A percentile compares a stretch with the other conserved stretches of the same genome.
Evolutionary conservation across 2,113 vertebrate species (phyloP).

Genomic region (Sisor rabdophorus): DNA sequence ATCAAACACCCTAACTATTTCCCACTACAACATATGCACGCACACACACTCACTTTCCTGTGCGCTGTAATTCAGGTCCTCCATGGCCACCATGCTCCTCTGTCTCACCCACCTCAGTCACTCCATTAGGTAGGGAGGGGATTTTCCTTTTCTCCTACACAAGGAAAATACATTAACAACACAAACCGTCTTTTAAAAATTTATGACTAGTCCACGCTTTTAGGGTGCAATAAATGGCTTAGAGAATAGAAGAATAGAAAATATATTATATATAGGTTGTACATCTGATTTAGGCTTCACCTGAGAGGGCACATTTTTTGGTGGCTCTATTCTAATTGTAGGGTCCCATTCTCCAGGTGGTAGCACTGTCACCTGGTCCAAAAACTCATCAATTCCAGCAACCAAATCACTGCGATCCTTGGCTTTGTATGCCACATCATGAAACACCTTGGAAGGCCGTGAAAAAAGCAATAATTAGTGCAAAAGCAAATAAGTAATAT

Average conservation of each 20-base stretch:
- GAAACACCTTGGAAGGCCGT: constrained; percentile 79
- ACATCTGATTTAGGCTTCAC: constrained; percentile 56
- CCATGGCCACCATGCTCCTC: constrained; percentile 86
- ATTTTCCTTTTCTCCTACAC: constrained; percentile 93
- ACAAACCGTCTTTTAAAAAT: not conserved
- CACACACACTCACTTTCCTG: constrained; percentile 80
- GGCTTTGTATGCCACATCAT: constrained; percentile 97
- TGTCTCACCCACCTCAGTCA: constrained; percentile 83
- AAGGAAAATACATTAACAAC: constrained; percentile 36
- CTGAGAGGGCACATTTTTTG: constrained; percentile 98
- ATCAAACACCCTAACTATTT: no score
- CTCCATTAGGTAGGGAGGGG: constrained; percentile 90
- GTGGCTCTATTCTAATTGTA: constrained; percentile 96
- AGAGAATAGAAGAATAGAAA: no score
- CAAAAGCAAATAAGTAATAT: not conserved
- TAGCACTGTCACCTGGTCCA: constrained; percentile 96
- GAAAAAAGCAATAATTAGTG: not conserved
- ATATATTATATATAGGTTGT: no score
- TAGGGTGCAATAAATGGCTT: no score
- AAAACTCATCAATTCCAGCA: constrained; percentile 95
- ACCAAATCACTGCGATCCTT: constrained; percentile 96
- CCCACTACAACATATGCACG: constrained; percentile 7
- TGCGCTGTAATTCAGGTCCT: constrained; percentile 92
- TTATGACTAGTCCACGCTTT: no score
- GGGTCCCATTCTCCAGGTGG: constrained; percentile 99